phyloP scores from a whole-genome alignment of 64 coral and sea anemone species.

The Montipora foliosa region DNA sequence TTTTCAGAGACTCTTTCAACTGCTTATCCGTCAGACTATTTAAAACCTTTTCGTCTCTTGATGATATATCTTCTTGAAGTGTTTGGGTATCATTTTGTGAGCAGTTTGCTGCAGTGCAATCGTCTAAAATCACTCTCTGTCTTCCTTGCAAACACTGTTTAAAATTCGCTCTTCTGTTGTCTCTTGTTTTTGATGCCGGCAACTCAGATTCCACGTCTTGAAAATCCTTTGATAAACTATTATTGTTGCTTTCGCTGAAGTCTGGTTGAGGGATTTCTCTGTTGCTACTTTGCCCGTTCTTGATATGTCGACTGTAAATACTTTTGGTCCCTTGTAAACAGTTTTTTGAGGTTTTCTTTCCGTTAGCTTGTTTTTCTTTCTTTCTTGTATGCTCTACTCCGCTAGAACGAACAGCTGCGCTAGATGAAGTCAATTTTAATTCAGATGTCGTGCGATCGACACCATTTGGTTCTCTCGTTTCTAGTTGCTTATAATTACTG shows the following conservation, averaged over 20 bases:
- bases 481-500: neutral
- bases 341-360: neutral
- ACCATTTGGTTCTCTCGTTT: neutral
- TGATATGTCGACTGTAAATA: conserved; percentile 61
- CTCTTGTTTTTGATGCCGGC: neutral
- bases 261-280: neutral
- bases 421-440: neutral
- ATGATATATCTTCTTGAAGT: conserved; percentile 16
- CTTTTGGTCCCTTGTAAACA: neutral
- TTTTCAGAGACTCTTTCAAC: conserved; percentile 72
- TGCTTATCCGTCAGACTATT: conserved; percentile 55
- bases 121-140: neutral
- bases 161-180: neutral
- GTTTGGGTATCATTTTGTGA: neutral
- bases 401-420: neutral
- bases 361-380: neutral
- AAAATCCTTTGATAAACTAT: too few relatives aligned
- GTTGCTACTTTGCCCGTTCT: neutral
- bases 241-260: neutral
- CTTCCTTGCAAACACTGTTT: neutral
- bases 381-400: neutral
- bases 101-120: neutral
- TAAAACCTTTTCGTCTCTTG: conserved; percentile 54
- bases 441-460: neutral
- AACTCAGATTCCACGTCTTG: neutral